Percentiles rank a stretch among this genome's conserved stretches.
These are phyloP conservation scores for Drosophila prosaltans DNA, from an alignment of 1,140 invertebrate species.

Conservation along the genomic window DNA sequence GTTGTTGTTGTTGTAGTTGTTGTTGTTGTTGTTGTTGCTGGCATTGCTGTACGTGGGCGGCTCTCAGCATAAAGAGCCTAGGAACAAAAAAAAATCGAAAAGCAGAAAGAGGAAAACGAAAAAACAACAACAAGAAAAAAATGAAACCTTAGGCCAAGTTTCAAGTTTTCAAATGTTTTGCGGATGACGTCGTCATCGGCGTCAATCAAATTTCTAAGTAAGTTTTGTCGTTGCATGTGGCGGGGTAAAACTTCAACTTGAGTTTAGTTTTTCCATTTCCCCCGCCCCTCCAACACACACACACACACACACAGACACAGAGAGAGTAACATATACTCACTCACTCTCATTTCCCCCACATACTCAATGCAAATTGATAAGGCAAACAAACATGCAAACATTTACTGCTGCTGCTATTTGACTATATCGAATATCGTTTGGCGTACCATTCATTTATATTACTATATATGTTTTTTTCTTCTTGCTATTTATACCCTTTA, in stretches of 20 bases:
- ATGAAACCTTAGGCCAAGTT: conserved; percentile 62
- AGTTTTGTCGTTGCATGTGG: conserved; percentile 59
- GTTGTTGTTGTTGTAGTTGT: too few species aligned
- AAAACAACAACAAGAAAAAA: not conserved
- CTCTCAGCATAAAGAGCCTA: conserved; percentile 44
- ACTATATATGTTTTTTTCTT: conserved; percentile 15
- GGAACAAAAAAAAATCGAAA: not conserved
- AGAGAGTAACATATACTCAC: not conserved
- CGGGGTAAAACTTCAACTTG: conserved; percentile 21
- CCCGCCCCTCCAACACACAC: not conserved
- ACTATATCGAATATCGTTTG: conserved; percentile 65
- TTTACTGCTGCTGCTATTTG: conserved; percentile 55
- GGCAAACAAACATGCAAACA: conserved; percentile 70
- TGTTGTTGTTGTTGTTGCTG: conserved; percentile 32
- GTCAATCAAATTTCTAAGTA: conserved; percentile 64
- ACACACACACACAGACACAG: conserved; percentile 5
- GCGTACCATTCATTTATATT: conserved; percentile 45
- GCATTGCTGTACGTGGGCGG: conserved; percentile 64
- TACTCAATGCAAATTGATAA: conserved; percentile 67
- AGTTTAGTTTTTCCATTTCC: conserved; percentile 18
- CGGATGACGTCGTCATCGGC: conserved; percentile 67
- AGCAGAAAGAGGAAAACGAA: conserved; percentile 8
- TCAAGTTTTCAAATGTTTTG: conserved; percentile 71
- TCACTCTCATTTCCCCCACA: conserved; percentile 26
- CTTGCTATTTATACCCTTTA: not conserved